phyloP scores from a whole-genome alignment of 2,797 vertebrate genomes.

The Aeoliscus strigatus region DNA sequence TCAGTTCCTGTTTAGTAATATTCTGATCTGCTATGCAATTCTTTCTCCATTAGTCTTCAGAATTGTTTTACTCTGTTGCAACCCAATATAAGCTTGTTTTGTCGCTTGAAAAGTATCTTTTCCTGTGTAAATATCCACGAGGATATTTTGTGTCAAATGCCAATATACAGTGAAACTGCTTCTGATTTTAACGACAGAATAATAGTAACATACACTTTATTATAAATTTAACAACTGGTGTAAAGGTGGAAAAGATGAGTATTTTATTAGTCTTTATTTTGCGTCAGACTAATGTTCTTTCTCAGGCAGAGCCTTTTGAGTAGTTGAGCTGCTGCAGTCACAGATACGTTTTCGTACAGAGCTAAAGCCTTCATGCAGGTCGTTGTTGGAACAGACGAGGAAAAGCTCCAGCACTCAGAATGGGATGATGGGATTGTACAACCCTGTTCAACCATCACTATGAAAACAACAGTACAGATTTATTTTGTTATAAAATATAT shows the following conservation, averaged over 20 bases:
- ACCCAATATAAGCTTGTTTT: conserved; percentile 86
- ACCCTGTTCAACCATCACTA: conserved; percentile 51
- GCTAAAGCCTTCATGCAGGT: conserved; percentile 35
- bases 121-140: conserved; percentile 75
- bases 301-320: conserved; percentile 93
- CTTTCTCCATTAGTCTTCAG: conserved; percentile 73
- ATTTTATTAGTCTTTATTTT: conserved; percentile 76
- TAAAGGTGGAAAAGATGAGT: conserved; percentile 68
- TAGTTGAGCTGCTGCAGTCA: conserved; percentile 90
- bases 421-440: conserved; percentile 47
- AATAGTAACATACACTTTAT: conserved; percentile 78
- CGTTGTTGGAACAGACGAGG: conserved; percentile 38
- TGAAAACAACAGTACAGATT: conserved; percentile 64
- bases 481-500: conserved; percentile 75
- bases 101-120: conserved; percentile 80
- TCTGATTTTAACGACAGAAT: conserved; percentile 76
- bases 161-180: conserved; percentile 64
- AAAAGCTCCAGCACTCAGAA: conserved; percentile 41
- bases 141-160: conserved; percentile 81
- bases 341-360: conserved; percentile 69
- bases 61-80: conserved; percentile 76
- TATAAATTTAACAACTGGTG: conserved; percentile 79
- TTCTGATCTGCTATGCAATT: conserved; percentile 96
- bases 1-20: conserved; percentile 76
- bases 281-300: conserved; percentile 77